A percentile compares a stretch with the other conserved stretches of the same genome.
phyloP scores from a whole-genome alignment of 2,888 invertebrate genomes.

The Azorinus chamasolen region DNA sequence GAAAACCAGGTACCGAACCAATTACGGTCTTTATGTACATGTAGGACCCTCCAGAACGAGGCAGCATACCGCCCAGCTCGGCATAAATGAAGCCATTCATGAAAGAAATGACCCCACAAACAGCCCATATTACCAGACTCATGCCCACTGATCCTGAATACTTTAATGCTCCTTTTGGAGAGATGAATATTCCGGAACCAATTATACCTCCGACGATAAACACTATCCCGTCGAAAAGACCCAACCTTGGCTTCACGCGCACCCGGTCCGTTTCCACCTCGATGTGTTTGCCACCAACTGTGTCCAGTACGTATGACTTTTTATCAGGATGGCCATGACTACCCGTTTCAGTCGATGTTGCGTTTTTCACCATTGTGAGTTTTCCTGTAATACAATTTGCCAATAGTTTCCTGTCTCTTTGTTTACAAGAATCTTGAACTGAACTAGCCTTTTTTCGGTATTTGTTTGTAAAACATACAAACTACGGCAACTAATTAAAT shows the following conservation, averaged over 20 bases:
- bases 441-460: no score
- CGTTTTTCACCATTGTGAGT: no score
- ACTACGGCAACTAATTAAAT: no score
- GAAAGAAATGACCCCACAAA: constrained; percentile 52
- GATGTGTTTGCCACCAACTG: background rate
- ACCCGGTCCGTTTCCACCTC: constrained; percentile 29
- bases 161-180: constrained; percentile 96
- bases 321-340: no score
- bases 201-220: constrained; percentile 63
- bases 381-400: no score
- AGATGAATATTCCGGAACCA: constrained; percentile 99
- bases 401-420: no score
- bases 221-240: constrained; percentile 34
- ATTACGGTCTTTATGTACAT: constrained; percentile 88
- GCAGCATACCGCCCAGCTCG: constrained; percentile 92
- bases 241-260: constrained; percentile 42
- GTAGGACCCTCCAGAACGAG: constrained; percentile 93
- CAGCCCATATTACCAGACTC: constrained; percentile 60
- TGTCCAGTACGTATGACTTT: no score
- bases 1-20: constrained; percentile 86
- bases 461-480: no score
- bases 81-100: constrained; percentile 92
- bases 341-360: no score
- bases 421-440: no score
- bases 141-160: constrained; percentile 95